Evolutionary conservation across 2,113 vertebrate species (phyloP).

Genomic region (Anguilla japonica): DNA sequence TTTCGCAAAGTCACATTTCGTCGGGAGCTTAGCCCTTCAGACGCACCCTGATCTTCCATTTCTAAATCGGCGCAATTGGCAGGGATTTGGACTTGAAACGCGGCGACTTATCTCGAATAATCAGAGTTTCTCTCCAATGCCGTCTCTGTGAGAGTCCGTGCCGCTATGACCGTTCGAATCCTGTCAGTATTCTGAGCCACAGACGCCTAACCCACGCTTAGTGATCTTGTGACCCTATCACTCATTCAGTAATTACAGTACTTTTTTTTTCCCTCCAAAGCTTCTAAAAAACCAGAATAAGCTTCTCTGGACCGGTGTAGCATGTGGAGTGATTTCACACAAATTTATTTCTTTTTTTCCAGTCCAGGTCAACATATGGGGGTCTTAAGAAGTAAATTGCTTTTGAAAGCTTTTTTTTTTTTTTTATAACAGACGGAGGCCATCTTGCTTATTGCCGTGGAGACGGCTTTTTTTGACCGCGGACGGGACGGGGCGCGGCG

Average conservation of each 20-base stretch:
- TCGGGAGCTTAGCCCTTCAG: neutral
- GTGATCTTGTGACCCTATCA: constrained; percentile 18
- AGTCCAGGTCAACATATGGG: constrained; percentile 65
- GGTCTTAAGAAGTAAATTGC: constrained; percentile 76
- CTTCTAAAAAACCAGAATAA: constrained; percentile 6
- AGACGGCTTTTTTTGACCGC: constrained; percentile 71
- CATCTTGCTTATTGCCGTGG: constrained; percentile 81
- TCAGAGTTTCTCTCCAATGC: neutral
- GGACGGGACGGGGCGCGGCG: constrained; percentile 58
- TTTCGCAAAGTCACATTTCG: neutral
- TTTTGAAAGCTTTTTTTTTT: constrained; percentile 70
- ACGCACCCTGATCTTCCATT: neutral
- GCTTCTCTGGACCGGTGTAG: constrained; percentile 28
- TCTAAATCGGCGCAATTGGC: neutral
- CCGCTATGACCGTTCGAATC: neutral
- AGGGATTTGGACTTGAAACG: neutral
- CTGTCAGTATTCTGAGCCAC: neutral
- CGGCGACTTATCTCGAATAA: neutral
- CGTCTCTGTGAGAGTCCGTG: neutral
- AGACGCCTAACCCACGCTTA: constrained; percentile 13
- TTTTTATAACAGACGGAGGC: constrained; percentile 74
- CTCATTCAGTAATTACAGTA: constrained; percentile 29
- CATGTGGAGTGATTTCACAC: constrained; percentile 53
- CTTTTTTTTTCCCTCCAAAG: constrained; percentile 20
- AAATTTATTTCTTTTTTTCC: constrained; percentile 59